Percentiles rank a stretch among this genome's conserved stretches.
Conservation (phyloP, 2,113 vertebrate species). For the Sigmodon hispidus region DNA sequence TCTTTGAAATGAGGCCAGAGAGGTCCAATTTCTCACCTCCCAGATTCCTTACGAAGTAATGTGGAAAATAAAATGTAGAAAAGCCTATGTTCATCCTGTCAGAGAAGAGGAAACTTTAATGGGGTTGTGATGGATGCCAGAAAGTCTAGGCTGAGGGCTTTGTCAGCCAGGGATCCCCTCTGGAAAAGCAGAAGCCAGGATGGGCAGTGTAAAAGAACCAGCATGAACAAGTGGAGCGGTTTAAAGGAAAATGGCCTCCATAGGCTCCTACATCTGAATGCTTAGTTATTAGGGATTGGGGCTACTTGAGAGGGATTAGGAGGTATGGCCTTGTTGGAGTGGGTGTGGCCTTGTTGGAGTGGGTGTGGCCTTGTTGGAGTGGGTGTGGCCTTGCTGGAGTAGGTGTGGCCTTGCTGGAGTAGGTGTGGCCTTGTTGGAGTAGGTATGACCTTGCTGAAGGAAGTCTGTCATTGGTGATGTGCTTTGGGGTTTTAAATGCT, state of each 20-base stretch:
- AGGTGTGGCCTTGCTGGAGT: no score
- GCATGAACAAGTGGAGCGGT: background rate
- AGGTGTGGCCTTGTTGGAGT: background rate
- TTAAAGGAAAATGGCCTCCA: no score
- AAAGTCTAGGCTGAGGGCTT: background rate
- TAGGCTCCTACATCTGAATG: background rate
- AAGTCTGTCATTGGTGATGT: background rate
- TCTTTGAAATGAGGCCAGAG: background rate
- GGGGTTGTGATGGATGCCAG: background rate
- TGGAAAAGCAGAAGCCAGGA: constrained; percentile 4
- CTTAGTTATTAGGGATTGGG: background rate
- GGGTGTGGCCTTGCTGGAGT: no score
- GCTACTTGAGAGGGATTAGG: background rate
- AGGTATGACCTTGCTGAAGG: background rate
- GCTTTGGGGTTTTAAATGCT: background rate
- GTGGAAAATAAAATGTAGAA: background rate
- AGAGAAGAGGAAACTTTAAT: background rate
- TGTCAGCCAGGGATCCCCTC: background rate
- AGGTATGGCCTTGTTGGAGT: background rate
- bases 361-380: no score
- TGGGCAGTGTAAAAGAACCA: background rate
- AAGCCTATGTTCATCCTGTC: background rate
- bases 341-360: no score
- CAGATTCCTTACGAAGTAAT: constrained; percentile 12
- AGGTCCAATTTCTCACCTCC: background rate